Evolutionary conservation across 2,888 invertebrate genomes (phyloP).

Genomic region (Andrena camellia): DNA sequence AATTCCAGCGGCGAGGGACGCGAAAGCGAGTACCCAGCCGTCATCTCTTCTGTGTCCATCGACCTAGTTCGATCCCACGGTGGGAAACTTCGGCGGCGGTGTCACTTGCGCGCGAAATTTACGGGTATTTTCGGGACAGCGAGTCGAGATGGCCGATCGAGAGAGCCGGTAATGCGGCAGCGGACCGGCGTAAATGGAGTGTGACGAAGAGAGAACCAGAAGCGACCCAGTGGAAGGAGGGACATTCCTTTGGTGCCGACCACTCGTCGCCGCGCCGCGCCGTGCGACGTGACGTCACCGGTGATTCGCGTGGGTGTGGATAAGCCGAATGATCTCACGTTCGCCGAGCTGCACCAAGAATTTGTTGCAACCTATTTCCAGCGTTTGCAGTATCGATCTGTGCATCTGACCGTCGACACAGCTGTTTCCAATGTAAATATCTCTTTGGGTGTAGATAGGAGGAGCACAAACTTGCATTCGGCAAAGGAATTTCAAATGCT

Average conservation of each 20-base stretch:
- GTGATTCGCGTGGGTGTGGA: conserved; percentile 63
- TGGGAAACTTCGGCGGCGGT: not conserved
- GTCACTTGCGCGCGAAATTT: conserved; percentile 36
- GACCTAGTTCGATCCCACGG: not conserved
- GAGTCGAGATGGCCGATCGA: conserved; percentile 25
- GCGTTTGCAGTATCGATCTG: conserved; percentile 33
- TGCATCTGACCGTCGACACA: not conserved
- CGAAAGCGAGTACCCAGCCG: conserved; percentile 39
- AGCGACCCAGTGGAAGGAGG: conserved; percentile 65
- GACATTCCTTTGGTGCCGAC: conserved; percentile 62
- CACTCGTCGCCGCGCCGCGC: conserved; percentile 36
- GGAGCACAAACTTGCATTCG: no score
- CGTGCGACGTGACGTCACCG: conserved; percentile 63
- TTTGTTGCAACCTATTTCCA: conserved; percentile 22
- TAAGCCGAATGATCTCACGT: conserved; percentile 69
- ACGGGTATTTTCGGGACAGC: conserved; percentile 28
- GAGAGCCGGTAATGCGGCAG: conserved; percentile 50
- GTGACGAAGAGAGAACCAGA: conserved; percentile 69
- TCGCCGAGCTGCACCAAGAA: conserved; percentile 36
- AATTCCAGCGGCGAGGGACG: conserved; percentile 18
- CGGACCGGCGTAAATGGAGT: conserved; percentile 66
- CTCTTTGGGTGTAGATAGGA: not conserved
- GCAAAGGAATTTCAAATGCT: no score
- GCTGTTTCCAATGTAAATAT: not conserved
- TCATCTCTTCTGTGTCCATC: conserved; percentile 16